Conservation (phyloP, 2,888 invertebrate genomes). For the Rhopalosiphum nymphaeae region DNA sequence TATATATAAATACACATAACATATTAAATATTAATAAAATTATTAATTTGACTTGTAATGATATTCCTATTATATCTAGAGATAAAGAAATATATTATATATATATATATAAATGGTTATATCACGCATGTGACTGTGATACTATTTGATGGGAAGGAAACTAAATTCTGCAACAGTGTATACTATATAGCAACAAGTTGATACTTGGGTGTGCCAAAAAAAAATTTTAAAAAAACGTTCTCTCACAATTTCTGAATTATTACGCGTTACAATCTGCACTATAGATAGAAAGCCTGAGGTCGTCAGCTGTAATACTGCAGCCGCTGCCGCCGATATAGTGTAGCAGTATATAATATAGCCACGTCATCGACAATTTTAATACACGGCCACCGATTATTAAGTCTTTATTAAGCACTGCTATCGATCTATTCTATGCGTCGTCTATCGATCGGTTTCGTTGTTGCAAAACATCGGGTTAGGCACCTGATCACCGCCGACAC, state of each 20-base stretch:
- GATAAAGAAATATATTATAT: not conserved
- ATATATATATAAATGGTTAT: not conserved
- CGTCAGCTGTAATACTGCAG: not conserved
- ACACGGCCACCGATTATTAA: not conserved
- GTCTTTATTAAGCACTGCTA: constrained; percentile 29
- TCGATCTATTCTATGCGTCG: constrained; percentile 5
- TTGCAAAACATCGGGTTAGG: constrained; percentile 45
- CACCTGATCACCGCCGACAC: not conserved
- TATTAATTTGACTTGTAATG: not conserved
- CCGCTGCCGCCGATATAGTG: not conserved
- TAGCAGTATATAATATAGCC: not conserved
- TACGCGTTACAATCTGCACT: not conserved
- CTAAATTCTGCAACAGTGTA: not conserved
- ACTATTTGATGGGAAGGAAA: not conserved
- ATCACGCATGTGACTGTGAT: not conserved
- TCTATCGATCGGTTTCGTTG: constrained; percentile 34
- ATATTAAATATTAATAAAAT: not conserved
- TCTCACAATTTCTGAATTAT: constrained; percentile 3
- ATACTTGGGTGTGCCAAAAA: constrained; percentile 56
- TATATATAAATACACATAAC: not conserved
- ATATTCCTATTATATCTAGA: not conserved
- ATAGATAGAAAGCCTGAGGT: not conserved
- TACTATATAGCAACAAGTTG: not conserved
- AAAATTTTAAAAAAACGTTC: constrained; percentile 17
- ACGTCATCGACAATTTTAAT: constrained; percentile 37